Evolutionary conservation across 2,797 vertebrate genomes (phyloP).

Genomic region (Mormyrus hasselquistii): DNA sequence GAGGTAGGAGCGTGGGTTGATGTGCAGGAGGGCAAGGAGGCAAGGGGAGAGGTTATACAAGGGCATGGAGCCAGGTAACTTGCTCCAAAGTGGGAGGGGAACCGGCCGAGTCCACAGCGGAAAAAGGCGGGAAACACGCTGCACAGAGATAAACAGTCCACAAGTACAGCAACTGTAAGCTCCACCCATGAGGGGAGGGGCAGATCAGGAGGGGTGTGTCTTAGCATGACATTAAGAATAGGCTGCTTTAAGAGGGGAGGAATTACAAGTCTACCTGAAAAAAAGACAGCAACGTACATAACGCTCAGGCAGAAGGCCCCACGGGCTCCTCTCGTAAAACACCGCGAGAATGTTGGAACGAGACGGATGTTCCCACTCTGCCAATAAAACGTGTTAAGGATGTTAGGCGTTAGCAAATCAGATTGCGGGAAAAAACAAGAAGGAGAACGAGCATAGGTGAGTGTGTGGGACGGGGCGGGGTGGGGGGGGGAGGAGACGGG

Average conservation of each 20-base stretch:
- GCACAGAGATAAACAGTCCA: constrained; percentile 6
- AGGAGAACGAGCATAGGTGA: background rate
- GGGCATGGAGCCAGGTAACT: background rate
- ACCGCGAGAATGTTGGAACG: background rate
- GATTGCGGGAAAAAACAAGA: background rate
- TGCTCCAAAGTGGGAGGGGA: background rate
- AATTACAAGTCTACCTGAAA: constrained; percentile 8
- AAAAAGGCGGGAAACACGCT: background rate
- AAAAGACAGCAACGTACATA: background rate
- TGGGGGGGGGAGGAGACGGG: background rate
- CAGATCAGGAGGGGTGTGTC: background rate
- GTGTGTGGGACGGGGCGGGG: background rate
- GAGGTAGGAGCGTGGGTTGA: constrained; percentile 42
- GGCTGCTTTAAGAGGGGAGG: background rate
- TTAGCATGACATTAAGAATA: constrained; percentile 2
- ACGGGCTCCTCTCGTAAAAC: background rate
- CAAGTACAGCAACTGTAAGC: background rate
- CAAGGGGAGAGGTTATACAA: background rate
- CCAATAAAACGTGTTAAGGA: constrained; percentile 1
- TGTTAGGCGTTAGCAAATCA: constrained; percentile 5
- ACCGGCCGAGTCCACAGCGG: background rate
- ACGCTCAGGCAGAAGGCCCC: background rate
- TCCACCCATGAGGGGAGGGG: background rate
- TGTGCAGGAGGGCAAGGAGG: constrained; percentile 27
- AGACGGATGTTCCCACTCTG: background rate